phyloP scores from a whole-genome alignment of 2,797 vertebrate species.

The Microctenopoma lineatum region DNA sequence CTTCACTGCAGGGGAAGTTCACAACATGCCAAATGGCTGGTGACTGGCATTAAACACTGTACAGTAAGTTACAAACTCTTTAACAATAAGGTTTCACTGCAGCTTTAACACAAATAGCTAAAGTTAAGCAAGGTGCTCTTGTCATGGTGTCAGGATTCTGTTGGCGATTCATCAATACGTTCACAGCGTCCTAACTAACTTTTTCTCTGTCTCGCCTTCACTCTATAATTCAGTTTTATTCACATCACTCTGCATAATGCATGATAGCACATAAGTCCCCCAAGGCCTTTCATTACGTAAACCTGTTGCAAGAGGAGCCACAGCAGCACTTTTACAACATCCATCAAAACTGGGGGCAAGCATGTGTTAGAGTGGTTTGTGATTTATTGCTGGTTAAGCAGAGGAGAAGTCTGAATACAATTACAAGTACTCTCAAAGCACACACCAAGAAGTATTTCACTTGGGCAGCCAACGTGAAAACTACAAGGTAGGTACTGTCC shows the following conservation, averaged over 20 bases:
- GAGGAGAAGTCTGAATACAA: constrained; percentile 43
- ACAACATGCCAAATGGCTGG: constrained; percentile 47
- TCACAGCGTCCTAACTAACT: constrained; percentile 43
- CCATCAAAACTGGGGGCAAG: constrained; percentile 59
- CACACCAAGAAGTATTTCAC: constrained; percentile 28
- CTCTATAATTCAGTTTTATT: constrained; percentile 72
- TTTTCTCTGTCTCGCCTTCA: constrained; percentile 49
- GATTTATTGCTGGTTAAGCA: constrained; percentile 61
- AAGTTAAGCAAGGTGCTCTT: constrained; percentile 24
- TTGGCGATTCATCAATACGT: constrained; percentile 63
- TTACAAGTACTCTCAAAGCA: constrained; percentile 41
- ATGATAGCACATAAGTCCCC: constrained; percentile 71
- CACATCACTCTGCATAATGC: constrained; percentile 78
- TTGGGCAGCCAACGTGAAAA: constrained; percentile 6
- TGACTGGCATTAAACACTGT: constrained; percentile 22
- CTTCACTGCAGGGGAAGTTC: constrained; percentile 36
- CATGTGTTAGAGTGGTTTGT: constrained; percentile 46
- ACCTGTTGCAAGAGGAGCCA: constrained; percentile 78
- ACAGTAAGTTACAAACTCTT: background rate
- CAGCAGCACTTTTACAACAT: constrained; percentile 68
- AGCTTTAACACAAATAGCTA: constrained; percentile 42
- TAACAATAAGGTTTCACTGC: constrained; percentile 17
- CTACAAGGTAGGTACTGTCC: background rate
- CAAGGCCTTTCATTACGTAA: constrained; percentile 76
- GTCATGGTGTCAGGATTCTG: constrained; percentile 28